These are phyloP conservation scores for Hippocampus kuda DNA, from an alignment of 2,797 vertebrate species.

Conservation along the genomic window DNA sequence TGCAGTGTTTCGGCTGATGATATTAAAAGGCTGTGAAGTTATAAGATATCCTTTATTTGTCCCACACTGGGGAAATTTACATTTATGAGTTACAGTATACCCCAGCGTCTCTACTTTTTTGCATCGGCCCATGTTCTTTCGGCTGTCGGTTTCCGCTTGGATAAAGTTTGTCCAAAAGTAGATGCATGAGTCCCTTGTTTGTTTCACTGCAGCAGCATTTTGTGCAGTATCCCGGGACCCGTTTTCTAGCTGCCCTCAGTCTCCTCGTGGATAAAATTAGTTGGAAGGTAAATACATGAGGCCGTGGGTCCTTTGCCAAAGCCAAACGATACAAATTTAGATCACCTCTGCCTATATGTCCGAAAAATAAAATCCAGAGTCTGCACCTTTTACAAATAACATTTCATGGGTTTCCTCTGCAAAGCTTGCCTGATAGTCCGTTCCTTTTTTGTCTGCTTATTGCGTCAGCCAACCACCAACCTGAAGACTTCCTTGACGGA, in stretches of 20 bases:
- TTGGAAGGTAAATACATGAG: background rate
- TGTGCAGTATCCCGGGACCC: background rate
- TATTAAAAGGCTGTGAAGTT: background rate
- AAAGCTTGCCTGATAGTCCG: too few relatives aligned
- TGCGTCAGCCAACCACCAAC: too few relatives aligned
- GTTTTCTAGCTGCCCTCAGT: background rate
- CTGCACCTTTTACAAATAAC: background rate
- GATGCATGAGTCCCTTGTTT: too few relatives aligned
- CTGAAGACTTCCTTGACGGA: background rate
- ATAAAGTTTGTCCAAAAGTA: too few relatives aligned
- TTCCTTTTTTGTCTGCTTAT: too few relatives aligned
- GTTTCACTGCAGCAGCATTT: background rate
- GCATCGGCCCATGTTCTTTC: background rate
- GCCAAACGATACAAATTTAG: background rate
- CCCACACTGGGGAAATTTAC: too few relatives aligned
- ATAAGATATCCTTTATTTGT: too few relatives aligned
- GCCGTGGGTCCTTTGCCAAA: background rate
- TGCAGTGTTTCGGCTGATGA: background rate
- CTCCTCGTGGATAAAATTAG: slow-evolving; percentile 1
- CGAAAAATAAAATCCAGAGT: background rate
- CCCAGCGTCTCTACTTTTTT: background rate
- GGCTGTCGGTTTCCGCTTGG: background rate
- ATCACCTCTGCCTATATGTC: background rate
- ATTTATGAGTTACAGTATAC: background rate
- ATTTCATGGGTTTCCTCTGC: background rate